Conservation (phyloP, 2,888 invertebrate species). For the Megaustenia siamemsis region DNA sequence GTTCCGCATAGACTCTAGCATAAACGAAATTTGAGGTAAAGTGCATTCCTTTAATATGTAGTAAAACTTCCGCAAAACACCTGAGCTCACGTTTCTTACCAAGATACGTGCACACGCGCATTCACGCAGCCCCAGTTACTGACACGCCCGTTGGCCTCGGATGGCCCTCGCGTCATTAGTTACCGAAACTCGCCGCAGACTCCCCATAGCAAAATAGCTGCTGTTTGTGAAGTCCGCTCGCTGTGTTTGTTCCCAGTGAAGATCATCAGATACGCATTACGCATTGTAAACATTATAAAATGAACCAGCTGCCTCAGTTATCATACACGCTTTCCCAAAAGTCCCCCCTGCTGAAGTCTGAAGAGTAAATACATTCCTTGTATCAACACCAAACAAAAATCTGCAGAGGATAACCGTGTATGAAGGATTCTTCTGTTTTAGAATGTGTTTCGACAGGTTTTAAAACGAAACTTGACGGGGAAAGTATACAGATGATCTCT, state of each 20-base stretch:
- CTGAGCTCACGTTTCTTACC: neutral
- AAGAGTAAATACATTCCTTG: conserved; percentile 14
- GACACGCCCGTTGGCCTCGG: conserved; percentile 36
- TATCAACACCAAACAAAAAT: neutral
- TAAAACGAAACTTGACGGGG: neutral
- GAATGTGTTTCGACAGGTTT: neutral
- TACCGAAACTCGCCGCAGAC: conserved; percentile 44
- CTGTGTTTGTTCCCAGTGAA: conserved; percentile 23
- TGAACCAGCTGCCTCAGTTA: conserved; percentile 36
- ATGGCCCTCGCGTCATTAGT: conserved; percentile 46
- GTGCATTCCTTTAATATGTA: too few species aligned
- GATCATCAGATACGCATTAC: conserved; percentile 42
- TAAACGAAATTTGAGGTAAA: too few species aligned
- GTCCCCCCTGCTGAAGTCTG: neutral
- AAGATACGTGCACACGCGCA: conserved; percentile 46
- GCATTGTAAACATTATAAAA: conserved; percentile 48
- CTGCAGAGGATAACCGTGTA: neutral
- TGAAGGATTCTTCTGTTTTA: neutral
- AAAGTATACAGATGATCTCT: neutral
- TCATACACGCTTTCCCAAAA: conserved; percentile 25
- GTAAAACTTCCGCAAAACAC: neutral
- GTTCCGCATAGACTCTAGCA: too few species aligned
- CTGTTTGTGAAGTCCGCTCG: conserved; percentile 36
- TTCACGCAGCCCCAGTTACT: conserved; percentile 10
- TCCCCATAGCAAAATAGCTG: conserved; percentile 32